A percentile compares a stretch with the other conserved stretches of the same genome.
Evolutionary conservation across 2,797 vertebrate species (phyloP).

Genomic region (Chelidonichthys spinosus): DNA sequence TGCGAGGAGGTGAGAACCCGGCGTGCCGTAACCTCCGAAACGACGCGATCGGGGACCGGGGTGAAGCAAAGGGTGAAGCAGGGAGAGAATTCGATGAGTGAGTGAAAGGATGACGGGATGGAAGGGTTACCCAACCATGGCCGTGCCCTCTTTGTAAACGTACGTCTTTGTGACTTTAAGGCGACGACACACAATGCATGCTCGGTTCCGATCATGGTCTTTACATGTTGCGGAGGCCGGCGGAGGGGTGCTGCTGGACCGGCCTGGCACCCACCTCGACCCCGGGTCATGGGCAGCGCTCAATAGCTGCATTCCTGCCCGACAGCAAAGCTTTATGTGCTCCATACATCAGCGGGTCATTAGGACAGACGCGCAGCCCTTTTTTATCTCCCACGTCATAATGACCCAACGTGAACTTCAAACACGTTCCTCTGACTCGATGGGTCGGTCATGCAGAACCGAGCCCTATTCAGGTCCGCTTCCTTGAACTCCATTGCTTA

Average conservation of each 20-base stretch:
- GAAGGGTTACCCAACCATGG: slow-evolving; percentile 40
- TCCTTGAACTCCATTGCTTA: slow-evolving; percentile 59
- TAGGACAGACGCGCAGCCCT: slow-evolving; percentile 52
- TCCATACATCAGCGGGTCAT: slow-evolving; percentile 50
- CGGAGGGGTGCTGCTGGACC: slow-evolving; percentile 34
- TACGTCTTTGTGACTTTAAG: slow-evolving; percentile 61
- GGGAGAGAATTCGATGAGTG: slow-evolving; percentile 34
- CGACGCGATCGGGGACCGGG: not conserved
- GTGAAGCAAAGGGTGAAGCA: slow-evolving; percentile 17
- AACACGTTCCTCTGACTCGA: slow-evolving; percentile 70
- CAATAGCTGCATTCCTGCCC: slow-evolving; percentile 54
- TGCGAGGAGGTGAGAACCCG: slow-evolving; percentile 51
- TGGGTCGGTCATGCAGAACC: slow-evolving; percentile 75
- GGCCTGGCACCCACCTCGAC: slow-evolving; percentile 42
- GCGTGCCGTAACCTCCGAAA: slow-evolving; percentile 1
- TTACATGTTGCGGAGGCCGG: slow-evolving; percentile 15
- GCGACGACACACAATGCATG: slow-evolving; percentile 36
- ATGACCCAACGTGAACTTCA: slow-evolving; percentile 63
- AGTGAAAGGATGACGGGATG: slow-evolving; percentile 45
- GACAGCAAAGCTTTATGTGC: slow-evolving; percentile 47
- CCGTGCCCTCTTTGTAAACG: slow-evolving; percentile 44
- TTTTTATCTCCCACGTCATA: slow-evolving; percentile 54
- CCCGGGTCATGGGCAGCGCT: slow-evolving; percentile 35
- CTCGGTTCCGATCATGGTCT: slow-evolving; percentile 44
- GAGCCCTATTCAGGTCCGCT: slow-evolving; percentile 65